Base-by-base conservation (phyloP, 2,888 invertebrate species). In the Tuta absoluta region DNA sequence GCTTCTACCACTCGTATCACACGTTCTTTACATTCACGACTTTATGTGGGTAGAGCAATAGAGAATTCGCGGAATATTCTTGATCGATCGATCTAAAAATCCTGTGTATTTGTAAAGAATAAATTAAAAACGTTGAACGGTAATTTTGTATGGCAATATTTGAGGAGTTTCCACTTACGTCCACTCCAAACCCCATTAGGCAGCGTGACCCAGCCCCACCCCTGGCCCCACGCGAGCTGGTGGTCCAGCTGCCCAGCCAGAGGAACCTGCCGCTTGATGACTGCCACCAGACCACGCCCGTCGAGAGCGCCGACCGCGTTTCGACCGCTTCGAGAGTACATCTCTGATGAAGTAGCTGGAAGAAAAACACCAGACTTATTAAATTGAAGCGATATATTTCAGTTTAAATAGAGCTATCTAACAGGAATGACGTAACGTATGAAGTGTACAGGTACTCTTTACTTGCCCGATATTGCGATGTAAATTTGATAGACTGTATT, bases 121-220 rank as follows among this genome's bases (percentile, higher is more conserved):
- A n/a, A n/a, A n/a, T n/a, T n/a, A n/a, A n/a, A n/a, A n/a, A n/a
- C n/a, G n/a, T n/a, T 12, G 41, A 41, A 41, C 11, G 1, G 3
- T 14, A 14, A 12, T 14, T 14, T 41, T 3, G 3, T 14, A 17
- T n/a, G n/a, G 33, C 14, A n/a, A n/a, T n/a, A n/a, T n/a, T n/a
- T n/a, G n/a, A 24, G 2, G 45, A 41, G 33, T 17, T 4, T 12
- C 59, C 71, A 89, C 91, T 89, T 71, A 93, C 94, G 93, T 76
- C 94, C 94, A 72, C 93, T 94, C 94, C 94, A 94, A 1, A 93
- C 94, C 10, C 94, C 94, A 66, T 94, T 94, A 12, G 94, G 94
- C 74, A 94, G 78, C 14, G 94, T 94, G 64, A 94, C 94, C 95
- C 95, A 95, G 1, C 95, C 95, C 95, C 95, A 95, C 58, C 95